These are phyloP conservation scores for Nematostella vectensis DNA, from an alignment of 92 coral and sea anemone genomes.

Conservation along the genomic window DNA sequence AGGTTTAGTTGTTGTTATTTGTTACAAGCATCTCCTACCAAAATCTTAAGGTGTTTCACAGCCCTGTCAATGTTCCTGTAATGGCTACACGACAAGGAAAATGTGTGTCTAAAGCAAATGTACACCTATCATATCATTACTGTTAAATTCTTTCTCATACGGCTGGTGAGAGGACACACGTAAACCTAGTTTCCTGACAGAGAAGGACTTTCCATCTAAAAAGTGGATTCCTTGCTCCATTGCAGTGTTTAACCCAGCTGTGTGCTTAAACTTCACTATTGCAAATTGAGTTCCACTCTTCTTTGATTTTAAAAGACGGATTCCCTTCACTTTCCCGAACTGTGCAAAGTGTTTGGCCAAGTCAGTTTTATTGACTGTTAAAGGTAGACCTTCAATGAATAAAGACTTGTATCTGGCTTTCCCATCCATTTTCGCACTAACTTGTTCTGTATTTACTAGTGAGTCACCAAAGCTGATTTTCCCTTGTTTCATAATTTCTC, in stretches of 20 bases:
- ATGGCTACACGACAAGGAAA: no score
- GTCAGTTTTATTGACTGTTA: background rate
- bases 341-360: background rate
- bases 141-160: no score
- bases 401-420: background rate
- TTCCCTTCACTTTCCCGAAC: background rate
- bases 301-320: background rate
- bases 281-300: background rate
- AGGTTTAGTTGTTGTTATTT: no score
- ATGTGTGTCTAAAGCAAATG: no score
- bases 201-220: background rate
- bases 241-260: background rate
- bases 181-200: background rate
- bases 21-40: no score
- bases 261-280: constrained; percentile 1
- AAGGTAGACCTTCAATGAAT: constrained; percentile 1
- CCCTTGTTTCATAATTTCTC: background rate
- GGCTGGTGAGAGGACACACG: background rate
- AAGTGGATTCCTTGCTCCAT: background rate
- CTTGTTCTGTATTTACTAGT: background rate
- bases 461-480: background rate
- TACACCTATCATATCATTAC: no score
- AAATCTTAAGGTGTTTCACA: no score
- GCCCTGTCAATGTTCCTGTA: no score
- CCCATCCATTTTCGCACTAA: background rate